Percentiles rank a stretch among this genome's conserved stretches.
phyloP scores from a whole-genome alignment of 53 echinoderm and acorn worm genomes.

The Astropecten irregularis region DNA sequence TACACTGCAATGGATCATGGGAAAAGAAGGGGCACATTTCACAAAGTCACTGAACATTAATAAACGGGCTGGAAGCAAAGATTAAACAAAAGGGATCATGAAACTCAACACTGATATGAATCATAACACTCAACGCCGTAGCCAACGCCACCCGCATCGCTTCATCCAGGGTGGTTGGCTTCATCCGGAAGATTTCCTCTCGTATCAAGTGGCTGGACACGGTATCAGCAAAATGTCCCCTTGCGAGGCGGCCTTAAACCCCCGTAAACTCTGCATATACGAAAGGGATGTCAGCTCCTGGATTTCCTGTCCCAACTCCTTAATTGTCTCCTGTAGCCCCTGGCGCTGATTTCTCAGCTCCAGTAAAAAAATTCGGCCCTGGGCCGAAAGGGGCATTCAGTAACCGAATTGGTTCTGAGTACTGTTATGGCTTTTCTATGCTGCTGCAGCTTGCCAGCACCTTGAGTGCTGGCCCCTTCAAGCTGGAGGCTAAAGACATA shows the following conservation, averaged over 20 bases:
- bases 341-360: constrained; percentile 32
- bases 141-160: constrained; percentile 45
- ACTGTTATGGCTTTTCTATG: background rate
- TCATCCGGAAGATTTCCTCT: constrained; percentile 38
- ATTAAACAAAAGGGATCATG: too few species aligned
- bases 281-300: constrained; percentile 5
- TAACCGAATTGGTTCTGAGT: background rate
- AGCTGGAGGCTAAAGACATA: constrained; percentile 26
- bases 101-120: too few species aligned
- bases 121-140: too few species aligned
- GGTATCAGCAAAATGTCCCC: constrained; percentile 40
- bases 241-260: constrained; percentile 23
- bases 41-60: too few species aligned
- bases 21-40: too few species aligned
- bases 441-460: background rate
- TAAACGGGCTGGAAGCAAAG: too few species aligned
- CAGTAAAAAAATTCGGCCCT: constrained; percentile 19
- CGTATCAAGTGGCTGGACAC: constrained; percentile 14
- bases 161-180: constrained; percentile 41
- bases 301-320: constrained; percentile 50
- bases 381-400: constrained; percentile 28
- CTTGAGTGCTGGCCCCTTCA: background rate
- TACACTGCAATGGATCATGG: too few species aligned
- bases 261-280: constrained; percentile 36
- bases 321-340: constrained; percentile 24